Evolutionary conservation across 2,113 vertebrate species (phyloP).

Genomic region (Meriones unguiculatus): DNA sequence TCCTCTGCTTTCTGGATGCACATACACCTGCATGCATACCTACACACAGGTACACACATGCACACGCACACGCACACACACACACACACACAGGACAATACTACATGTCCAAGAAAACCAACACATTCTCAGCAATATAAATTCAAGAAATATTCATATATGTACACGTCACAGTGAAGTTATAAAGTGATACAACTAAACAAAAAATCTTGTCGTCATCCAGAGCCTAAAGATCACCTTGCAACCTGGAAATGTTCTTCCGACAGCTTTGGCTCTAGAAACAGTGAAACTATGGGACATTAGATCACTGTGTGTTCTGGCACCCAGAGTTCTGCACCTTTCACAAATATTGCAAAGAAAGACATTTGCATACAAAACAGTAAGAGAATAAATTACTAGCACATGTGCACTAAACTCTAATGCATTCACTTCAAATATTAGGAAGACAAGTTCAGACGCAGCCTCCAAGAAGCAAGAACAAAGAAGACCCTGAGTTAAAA

Average conservation of each 20-base stretch:
- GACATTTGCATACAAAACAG: background rate
- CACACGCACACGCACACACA: background rate
- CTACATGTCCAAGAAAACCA: background rate
- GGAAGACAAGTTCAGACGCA: background rate
- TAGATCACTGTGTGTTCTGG: background rate
- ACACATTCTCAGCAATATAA: background rate
- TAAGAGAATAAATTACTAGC: background rate
- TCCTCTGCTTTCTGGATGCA: background rate
- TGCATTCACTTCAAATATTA: background rate
- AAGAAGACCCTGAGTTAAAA: background rate
- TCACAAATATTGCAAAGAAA: background rate
- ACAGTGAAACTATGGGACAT: background rate
- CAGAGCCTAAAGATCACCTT: constrained; percentile 10
- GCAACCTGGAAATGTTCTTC: background rate
- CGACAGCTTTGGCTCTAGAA: background rate
- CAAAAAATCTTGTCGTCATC: background rate
- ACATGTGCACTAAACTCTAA: constrained; percentile 16
- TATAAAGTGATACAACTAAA: background rate
- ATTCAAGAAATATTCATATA: background rate
- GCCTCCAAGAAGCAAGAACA: constrained; percentile 4
- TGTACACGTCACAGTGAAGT: background rate
- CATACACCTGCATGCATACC: background rate
- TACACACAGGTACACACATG: background rate
- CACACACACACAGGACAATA: background rate
- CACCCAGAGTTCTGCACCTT: background rate